Evolutionary conservation across 23 tunicate genomes (phyloP).

Genomic region (Trididemnum nubilum): DNA sequence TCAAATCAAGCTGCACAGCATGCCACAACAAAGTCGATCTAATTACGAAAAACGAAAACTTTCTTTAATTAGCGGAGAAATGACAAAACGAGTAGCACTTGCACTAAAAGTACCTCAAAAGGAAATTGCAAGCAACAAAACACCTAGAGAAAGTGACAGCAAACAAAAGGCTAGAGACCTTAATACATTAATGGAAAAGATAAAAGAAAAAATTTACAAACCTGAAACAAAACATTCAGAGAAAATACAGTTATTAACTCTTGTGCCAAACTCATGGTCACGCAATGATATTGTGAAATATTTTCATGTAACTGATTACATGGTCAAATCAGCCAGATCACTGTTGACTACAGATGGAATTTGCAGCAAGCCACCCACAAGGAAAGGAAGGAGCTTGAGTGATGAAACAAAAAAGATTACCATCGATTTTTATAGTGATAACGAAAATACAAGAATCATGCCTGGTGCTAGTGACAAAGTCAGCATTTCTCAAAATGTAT

Average conservation of each 20-base stretch:
- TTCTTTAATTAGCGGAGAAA: neutral
- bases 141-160: neutral
- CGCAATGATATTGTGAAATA: neutral
- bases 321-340: slow-evolving; percentile 18
- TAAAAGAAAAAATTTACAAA: no score
- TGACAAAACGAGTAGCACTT: slow-evolving; percentile 17
- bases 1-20: slow-evolving; percentile 19
- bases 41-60: slow-evolving; percentile 14
- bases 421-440: slow-evolving; percentile 13
- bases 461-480: slow-evolving; percentile 30
- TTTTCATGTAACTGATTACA: slow-evolving; percentile 8
- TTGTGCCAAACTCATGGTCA: slow-evolving; percentile 3
- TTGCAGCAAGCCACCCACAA: slow-evolving; percentile 26
- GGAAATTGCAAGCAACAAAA: neutral
- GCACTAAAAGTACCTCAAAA: slow-evolving; percentile 19
- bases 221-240: no score
- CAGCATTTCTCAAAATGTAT: slow-evolving; percentile 20
- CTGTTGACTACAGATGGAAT: neutral
- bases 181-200: no score
- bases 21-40: neutral
- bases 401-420: slow-evolving; percentile 14
- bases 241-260: slow-evolving; percentile 10
- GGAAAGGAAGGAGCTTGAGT: slow-evolving; percentile 10
- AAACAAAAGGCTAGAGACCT: slow-evolving; percentile 17
- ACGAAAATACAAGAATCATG: slow-evolving; percentile 27